Conservation (phyloP, 2,888 invertebrate genomes). For the Pyrochroa serraticornis region DNA sequence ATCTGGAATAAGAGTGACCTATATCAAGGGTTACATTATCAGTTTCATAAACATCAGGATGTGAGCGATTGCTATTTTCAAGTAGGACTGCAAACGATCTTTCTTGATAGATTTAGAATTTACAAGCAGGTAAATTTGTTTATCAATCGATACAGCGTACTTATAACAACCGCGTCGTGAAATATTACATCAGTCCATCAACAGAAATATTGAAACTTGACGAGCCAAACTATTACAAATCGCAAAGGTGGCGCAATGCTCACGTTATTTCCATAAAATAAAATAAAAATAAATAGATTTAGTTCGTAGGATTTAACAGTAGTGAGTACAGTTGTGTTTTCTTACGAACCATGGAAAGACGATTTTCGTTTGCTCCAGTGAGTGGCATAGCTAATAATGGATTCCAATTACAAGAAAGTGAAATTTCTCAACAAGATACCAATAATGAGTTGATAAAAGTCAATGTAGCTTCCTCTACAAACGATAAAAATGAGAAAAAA, state of each 20-base stretch:
- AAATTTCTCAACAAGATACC: constrained; percentile 31
- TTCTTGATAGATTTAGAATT: too few relatives aligned
- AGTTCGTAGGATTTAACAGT: constrained; percentile 6
- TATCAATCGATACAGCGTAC: constrained; percentile 29
- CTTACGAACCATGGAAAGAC: constrained; percentile 41
- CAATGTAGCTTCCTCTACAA: constrained; percentile 44
- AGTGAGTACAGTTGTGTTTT: neutral
- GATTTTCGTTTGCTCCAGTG: constrained; percentile 37
- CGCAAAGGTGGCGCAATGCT: neutral
- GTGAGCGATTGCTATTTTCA: too few relatives aligned
- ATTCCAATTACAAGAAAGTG: constrained; percentile 50
- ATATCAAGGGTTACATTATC: too few relatives aligned
- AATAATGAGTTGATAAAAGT: constrained; percentile 38
- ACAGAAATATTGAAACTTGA: constrained; percentile 19
- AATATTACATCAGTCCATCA: constrained; percentile 29
- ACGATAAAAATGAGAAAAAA: constrained; percentile 40
- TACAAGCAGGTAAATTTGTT: too few relatives aligned
- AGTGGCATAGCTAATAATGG: constrained; percentile 48
- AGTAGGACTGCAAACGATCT: too few relatives aligned
- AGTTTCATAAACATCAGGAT: too few relatives aligned
- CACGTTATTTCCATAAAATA: neutral
- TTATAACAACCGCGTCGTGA: constrained; percentile 29
- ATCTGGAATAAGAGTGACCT: too few relatives aligned
- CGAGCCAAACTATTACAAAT: neutral
- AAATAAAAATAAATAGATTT: too few relatives aligned